phyloP scores from a whole-genome alignment of 2,113 vertebrate species.

The Misgurnus mizolepis region DNA sequence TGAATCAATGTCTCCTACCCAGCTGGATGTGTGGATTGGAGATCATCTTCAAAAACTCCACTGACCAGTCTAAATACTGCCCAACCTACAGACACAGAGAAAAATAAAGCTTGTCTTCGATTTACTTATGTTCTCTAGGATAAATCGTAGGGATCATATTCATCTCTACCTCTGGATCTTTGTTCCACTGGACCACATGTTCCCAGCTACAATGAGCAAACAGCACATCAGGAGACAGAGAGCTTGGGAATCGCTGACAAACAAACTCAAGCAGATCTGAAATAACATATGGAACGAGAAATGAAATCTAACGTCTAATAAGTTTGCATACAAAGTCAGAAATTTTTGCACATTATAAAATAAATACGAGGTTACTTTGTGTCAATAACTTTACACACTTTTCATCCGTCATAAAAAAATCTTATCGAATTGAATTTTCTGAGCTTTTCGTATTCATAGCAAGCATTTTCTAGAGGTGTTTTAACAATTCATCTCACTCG shows the following conservation, averaged over 20 bases:
- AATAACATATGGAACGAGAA: slow-evolving; percentile 34
- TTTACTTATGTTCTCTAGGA: too few species aligned
- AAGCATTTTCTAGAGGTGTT: too few species aligned
- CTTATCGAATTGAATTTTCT: too few species aligned
- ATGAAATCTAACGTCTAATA: too few species aligned
- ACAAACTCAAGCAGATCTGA: slow-evolving; percentile 83
- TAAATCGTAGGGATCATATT: not conserved
- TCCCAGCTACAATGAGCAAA: slow-evolving; percentile 97
- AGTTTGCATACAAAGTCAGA: too few species aligned
- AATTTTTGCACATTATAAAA: too few species aligned
- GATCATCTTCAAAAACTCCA: slow-evolving; percentile 88
- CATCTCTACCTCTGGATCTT: slow-evolving; percentile 88
- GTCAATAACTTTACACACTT: too few species aligned
- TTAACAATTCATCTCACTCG: too few species aligned
- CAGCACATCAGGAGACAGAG: slow-evolving; percentile 87
- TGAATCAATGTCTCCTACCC: slow-evolving; percentile 71
- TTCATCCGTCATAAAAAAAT: too few species aligned
- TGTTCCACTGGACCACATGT: slow-evolving; percentile 97
- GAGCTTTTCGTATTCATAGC: too few species aligned
- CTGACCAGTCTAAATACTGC: slow-evolving; percentile 78
- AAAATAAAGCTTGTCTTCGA: not conserved
- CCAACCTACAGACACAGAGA: slow-evolving; percentile 78
- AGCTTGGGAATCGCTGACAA: slow-evolving; percentile 88
- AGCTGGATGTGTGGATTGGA: slow-evolving; percentile 88
- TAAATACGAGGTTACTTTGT: too few species aligned